Evolutionary conservation across 2,888 invertebrate species (phyloP).

Genomic region (Drepana falcataria): DNA sequence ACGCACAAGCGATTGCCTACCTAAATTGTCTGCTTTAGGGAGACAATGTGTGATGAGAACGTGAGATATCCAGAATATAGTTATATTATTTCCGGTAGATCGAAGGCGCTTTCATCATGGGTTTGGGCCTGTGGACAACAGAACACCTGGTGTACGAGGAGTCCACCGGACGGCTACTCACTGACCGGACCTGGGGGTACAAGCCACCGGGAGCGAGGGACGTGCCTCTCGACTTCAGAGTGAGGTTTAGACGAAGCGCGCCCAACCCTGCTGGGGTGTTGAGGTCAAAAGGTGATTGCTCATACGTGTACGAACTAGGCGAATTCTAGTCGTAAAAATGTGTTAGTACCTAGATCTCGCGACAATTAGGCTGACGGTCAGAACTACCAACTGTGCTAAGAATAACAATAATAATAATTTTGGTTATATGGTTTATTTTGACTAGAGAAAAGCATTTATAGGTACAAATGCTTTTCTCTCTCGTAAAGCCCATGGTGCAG

Average conservation of each 20-base stretch:
- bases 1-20: too few species aligned
- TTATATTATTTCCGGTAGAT: conserved; percentile 42
- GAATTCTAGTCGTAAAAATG: neutral
- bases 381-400: too few species aligned
- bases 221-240: conserved; percentile 83
- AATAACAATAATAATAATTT: too few species aligned
- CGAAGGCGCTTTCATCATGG: conserved; percentile 87
- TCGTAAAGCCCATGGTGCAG: too few species aligned
- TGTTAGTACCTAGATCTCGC: too few species aligned
- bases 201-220: conserved; percentile 84
- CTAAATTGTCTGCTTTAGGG: too few species aligned
- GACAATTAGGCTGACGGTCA: too few species aligned
- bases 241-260: conserved; percentile 80
- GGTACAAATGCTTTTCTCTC: too few species aligned
- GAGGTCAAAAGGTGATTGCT: conserved; percentile 80
- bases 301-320: neutral
- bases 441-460: too few species aligned
- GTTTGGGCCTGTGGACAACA: conserved; percentile 83
- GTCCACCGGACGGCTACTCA: conserved; percentile 79
- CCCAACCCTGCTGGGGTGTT: conserved; percentile 81
- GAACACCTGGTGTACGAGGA: conserved; percentile 81
- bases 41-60: too few species aligned
- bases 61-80: too few species aligned
- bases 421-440: too few species aligned
- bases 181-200: conserved; percentile 86